A percentile compares a stretch with the other conserved stretches of the same genome.
Conservation (phyloP, 2,797 vertebrate species). For the Neopelma chrysocephalum region DNA sequence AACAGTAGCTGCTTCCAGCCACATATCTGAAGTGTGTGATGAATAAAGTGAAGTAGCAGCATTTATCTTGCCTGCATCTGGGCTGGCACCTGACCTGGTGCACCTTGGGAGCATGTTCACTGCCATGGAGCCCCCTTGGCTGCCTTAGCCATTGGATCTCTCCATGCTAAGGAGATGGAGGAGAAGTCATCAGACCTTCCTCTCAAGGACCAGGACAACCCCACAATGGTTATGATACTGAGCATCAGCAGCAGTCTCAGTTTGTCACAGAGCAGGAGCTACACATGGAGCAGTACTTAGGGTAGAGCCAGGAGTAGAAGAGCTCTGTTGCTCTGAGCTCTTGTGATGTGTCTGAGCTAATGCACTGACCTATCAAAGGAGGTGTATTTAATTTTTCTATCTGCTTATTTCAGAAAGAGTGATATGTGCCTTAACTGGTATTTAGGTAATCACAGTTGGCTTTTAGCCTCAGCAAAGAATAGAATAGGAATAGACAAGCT, state of each 20-base stretch:
- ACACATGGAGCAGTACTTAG: rapidly evolving
- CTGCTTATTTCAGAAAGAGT: constrained; percentile 2
- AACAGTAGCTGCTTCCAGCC: background rate
- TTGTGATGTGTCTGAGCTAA: background rate
- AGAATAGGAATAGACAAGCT: background rate
- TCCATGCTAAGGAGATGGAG: background rate
- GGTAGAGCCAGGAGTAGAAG: background rate
- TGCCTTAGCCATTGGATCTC: background rate
- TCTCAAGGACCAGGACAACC: background rate
- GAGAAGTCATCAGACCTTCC: background rate
- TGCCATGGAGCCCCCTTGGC: background rate
- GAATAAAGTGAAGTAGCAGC: background rate
- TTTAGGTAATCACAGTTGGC: constrained; percentile 10
- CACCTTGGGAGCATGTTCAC: rapidly evolving
- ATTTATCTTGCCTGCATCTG: background rate
- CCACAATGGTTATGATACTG: background rate
- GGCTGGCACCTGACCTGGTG: background rate
- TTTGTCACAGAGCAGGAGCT: background rate
- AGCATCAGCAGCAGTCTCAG: background rate
- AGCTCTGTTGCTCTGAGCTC: background rate
- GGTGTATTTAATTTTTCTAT: background rate
- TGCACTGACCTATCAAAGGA: background rate
- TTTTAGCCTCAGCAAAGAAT: constrained; percentile 3
- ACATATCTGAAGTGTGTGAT: background rate
- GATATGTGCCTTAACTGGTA: background rate